Base-by-base conservation (phyloP, 2,113 vertebrate genomes). In the Perca fluviatilis region DNA sequence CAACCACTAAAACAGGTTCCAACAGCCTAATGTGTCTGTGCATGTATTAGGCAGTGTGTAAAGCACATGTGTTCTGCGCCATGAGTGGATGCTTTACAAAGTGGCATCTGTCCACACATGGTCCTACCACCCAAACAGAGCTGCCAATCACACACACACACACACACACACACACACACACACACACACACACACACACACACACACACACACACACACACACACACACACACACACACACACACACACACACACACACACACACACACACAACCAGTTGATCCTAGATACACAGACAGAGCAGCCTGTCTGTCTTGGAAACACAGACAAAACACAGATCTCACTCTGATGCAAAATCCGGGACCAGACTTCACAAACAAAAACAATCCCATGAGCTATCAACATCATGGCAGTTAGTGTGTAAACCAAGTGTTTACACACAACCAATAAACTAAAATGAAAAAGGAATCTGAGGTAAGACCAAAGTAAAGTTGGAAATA, bases 251-350 rank as follows among this genome's bases (percentile, higher is more conserved):
- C 30, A 30, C 30, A 4, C 30, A 30, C 4, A 4, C 30, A 30
- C 67, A 3, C 9, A 53, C 65, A 21, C 49, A 58, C 67, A 62
- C 3, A 27, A 65, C 23, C 58, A 40, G 7, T 27, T 63, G 74
- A 83, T 80, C 71, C 74, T 30, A 30, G 71, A 69, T 61, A 84
- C 14, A 62, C 79, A 85, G 77, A 86, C 80, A 84, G 11, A 60
- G 70, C 51, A 54, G 62, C 23, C 53, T 12, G 25, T 74, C 46
- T 63, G 54, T 67, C 76, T n/a, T 69, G 57, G 72, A 86, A 27
- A 85, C 19, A 12, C 58, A 86, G 33, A 74, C 84, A 56, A 81
- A 79, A 88, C 73, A 47, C 67, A 71, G 16, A 43, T 72, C 77
- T 75, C 65, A 19, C 56, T 80, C 33, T 67, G 79, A 79, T 47